Evolutionary conservation across 2,113 vertebrate genomes (phyloP).

Genomic region (Takifugu bimaculatus): DNA sequence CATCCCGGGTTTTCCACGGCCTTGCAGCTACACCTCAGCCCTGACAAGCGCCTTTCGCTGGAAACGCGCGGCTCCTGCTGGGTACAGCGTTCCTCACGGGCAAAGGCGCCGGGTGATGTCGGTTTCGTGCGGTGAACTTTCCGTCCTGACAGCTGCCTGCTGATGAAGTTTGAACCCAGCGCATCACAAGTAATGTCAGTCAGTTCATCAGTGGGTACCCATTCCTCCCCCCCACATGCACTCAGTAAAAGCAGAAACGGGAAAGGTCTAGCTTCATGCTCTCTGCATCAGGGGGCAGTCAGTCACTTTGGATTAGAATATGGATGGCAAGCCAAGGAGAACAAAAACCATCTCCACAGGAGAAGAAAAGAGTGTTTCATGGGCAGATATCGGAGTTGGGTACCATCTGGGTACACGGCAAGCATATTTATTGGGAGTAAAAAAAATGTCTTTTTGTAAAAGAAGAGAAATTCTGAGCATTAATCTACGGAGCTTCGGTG

Average conservation of each 20-base stretch:
- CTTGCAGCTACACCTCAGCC: not conserved
- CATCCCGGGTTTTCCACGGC: constrained; percentile 14
- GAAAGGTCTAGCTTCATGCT: constrained; percentile 63
- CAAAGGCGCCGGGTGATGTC: constrained; percentile 21
- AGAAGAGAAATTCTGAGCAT: not conserved
- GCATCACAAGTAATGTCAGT: constrained; percentile 67
- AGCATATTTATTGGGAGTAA: too few species aligned
- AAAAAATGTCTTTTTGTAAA: not conserved
- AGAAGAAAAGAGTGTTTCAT: constrained; percentile 14
- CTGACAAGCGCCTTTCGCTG: constrained; percentile 8
- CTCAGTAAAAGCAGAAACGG: constrained; percentile 57
- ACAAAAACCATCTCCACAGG: constrained; percentile 58
- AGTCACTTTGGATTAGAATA: constrained; percentile 73
- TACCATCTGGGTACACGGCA: too few species aligned
- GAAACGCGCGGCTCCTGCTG: constrained; percentile 12
- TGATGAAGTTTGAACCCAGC: constrained; percentile 44
- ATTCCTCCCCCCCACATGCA: constrained; percentile 40
- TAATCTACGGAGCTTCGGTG: constrained; percentile 18
- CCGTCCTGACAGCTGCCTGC: constrained; percentile 45
- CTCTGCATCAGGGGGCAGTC: constrained; percentile 63
- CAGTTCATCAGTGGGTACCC: constrained; percentile 60
- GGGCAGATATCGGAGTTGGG: constrained; percentile 14
- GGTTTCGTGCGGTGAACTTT: constrained; percentile 40
- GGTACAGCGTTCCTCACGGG: constrained; percentile 9
- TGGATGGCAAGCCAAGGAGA: constrained; percentile 72